phyloP scores from a whole-genome alignment of 1,140 invertebrate genomes.

The Linepithema humile region DNA sequence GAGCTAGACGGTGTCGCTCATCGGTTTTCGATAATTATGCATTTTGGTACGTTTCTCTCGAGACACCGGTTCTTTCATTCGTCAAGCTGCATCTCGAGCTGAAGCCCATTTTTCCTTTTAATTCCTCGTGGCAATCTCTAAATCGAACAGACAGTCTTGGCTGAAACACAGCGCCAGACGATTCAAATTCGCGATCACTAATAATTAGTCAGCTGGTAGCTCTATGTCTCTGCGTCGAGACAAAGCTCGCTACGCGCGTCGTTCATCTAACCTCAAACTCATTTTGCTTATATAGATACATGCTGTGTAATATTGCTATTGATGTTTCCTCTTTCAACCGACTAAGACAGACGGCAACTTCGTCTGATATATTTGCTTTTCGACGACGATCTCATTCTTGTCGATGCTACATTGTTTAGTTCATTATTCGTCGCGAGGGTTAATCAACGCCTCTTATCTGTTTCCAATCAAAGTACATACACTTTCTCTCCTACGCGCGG shows the following conservation, averaged over 20 bases:
- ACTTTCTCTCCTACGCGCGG: background rate
- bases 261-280: background rate
- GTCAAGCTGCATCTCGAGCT: background rate
- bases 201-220: background rate
- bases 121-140: background rate
- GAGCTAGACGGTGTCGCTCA: background rate
- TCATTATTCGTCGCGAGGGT: constrained; percentile 43
- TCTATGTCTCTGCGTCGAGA: background rate
- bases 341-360: constrained; percentile 5
- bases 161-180: background rate
- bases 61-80: constrained; percentile 31
- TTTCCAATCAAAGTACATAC: constrained; percentile 58
- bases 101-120: background rate
- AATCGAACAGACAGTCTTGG: background rate
- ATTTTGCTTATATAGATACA: constrained; percentile 1
- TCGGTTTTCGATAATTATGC: constrained; percentile 52
- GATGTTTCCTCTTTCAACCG: background rate
- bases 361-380: background rate
- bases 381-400: constrained; percentile 21
- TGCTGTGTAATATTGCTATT: background rate
- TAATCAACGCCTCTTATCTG: constrained; percentile 65
- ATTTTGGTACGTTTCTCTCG: constrained; percentile 16
- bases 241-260: background rate
- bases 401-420: constrained; percentile 49
- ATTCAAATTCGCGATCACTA: constrained; percentile 26